These are phyloP conservation scores for Actinia equina DNA, from an alignment of 64 coral and sea anemone genomes.

Conservation along the genomic window DNA sequence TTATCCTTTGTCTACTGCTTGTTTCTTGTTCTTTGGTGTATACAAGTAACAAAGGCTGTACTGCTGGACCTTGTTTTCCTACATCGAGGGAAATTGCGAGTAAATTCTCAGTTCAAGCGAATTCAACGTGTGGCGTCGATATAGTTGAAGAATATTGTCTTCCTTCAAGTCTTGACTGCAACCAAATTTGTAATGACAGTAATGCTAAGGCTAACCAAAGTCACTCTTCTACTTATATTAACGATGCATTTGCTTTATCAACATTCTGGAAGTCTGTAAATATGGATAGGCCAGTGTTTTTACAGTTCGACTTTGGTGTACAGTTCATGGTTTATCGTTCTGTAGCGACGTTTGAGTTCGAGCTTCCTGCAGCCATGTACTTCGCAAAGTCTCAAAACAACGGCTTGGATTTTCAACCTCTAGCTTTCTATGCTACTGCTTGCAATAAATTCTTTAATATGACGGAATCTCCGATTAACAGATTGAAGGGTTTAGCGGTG, in stretches of 20 bases:
- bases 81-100: conserved; percentile 15
- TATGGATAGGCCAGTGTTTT: conserved; percentile 37
- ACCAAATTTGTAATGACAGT: conserved; percentile 33
- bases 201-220: neutral
- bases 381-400: conserved; percentile 46
- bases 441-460: conserved; percentile 43
- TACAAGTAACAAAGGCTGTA: neutral
- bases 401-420: conserved; percentile 9
- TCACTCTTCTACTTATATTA: conserved; percentile 26
- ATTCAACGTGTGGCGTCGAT: conserved; percentile 46
- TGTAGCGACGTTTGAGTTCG: conserved; percentile 33
- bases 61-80: conserved; percentile 43
- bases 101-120: conserved; percentile 37
- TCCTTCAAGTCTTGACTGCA: conserved; percentile 1
- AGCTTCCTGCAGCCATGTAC: conserved; percentile 53
- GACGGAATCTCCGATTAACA: conserved; percentile 11
- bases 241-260: neutral
- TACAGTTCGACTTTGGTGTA: conserved; percentile 33
- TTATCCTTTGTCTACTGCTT: neutral
- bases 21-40: neutral
- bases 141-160: conserved; percentile 19
- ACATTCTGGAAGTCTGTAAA: conserved; percentile 66
- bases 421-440: conserved; percentile 45
- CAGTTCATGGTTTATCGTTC: conserved; percentile 38
- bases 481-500: conserved; percentile 13